Base-by-base conservation (phyloP, 2,888 invertebrate species). In the Drosophila austrosaltans region DNA sequence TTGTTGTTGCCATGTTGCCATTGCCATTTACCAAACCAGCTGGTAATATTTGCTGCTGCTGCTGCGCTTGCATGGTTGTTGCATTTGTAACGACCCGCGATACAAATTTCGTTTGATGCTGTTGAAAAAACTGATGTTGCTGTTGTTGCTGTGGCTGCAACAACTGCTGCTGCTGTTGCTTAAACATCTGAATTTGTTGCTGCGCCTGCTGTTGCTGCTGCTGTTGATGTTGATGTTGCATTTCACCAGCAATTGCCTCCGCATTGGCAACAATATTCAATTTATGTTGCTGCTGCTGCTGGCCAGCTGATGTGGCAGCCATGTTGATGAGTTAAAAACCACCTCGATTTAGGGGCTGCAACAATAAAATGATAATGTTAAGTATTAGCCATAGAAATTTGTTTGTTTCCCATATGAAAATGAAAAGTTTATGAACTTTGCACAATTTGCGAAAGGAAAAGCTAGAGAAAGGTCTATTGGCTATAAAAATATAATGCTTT, bases 241-340 rank as follows among this genome's bases (percentile, higher is more conserved):
- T 77, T 42, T 75, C 84, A 72, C 74, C 79, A 77, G 68, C 82
- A 78, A 78, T 72, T 60, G 73, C 81, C 75, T 85, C 82, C 75
- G 80, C 89, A 72, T 81, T 81, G 67, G 81, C 76, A 82, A 84
- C 81, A 72, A 82, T 77, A 76, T 85, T 90, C 65, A 87, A 73
- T 87, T 91, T 91, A 73, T 91, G 90, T 63, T 84, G 85, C 40
- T 86, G 87, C 74, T 84, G 82, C 74, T 90, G 91, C 76, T 91
- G 90, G 75, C 92, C 92, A 82, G 92, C 92, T 86, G 92, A 92
- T 82, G 92, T 90, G 84, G 92, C 92, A 77, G 92, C 92, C 92
- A 92, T 92, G 89, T 82, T 83, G 79, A 71, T 79, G 22, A 57
- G 25, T 8, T 22, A 39, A 75, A 78, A 72, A 85, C 78, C 79